phyloP scores from a whole-genome alignment of 2,113 vertebrate genomes.

The Cynopterus brachyotis region DNA sequence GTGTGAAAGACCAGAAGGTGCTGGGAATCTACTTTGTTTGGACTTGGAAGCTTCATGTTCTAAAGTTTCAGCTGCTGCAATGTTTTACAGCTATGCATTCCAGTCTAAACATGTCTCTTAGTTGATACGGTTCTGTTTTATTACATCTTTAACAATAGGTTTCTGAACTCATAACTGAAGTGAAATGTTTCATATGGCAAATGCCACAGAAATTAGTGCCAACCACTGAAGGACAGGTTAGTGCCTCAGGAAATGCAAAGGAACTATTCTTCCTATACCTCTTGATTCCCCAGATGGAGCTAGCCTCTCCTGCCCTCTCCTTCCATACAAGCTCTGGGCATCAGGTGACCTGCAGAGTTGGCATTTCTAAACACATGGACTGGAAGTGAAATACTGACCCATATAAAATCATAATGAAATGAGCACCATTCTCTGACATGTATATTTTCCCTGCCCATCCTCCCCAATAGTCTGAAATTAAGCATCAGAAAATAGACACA shows the following conservation, averaged over 20 bases:
- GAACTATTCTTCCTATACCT: background rate
- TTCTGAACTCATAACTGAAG: background rate
- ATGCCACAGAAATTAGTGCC: background rate
- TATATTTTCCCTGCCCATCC: background rate
- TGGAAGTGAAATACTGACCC: background rate
- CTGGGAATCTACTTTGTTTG: background rate
- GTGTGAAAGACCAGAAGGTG: background rate
- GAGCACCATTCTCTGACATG: background rate
- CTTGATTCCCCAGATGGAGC: background rate
- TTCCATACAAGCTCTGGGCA: background rate
- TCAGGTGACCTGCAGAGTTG: background rate
- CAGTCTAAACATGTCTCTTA: background rate
- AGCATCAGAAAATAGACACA: background rate
- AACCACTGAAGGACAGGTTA: background rate
- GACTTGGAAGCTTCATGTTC: background rate
- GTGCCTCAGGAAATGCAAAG: background rate
- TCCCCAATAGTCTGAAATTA: background rate
- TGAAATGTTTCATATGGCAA: background rate
- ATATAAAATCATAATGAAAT: background rate
- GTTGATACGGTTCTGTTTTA: background rate
- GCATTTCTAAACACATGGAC: background rate
- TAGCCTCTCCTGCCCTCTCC: background rate
- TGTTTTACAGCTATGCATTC: background rate
- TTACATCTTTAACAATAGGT: background rate
- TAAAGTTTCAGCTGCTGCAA: background rate